Evolutionary conservation across 2,797 vertebrate genomes (phyloP).

Genomic region (Pampus argenteus): DNA sequence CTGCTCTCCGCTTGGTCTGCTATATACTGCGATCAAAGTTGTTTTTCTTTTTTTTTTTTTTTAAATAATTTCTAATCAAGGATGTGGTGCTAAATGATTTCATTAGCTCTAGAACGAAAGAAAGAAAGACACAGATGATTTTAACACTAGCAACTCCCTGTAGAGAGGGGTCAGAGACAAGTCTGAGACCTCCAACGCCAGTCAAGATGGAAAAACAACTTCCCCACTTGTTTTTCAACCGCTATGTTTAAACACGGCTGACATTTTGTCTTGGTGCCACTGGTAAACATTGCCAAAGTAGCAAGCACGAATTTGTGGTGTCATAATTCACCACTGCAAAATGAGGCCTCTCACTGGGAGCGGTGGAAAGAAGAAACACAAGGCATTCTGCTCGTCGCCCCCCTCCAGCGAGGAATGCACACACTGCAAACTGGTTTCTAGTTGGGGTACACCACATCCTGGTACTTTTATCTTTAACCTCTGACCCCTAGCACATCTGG

Average conservation of each 20-base stretch:
- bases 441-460: constrained; percentile 89
- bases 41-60: too few species aligned
- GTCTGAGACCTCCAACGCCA: constrained; percentile 61
- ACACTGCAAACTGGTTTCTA: constrained; percentile 85
- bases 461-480: constrained; percentile 97
- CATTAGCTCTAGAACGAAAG: constrained; percentile 45
- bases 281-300: constrained; percentile 84
- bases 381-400: constrained; percentile 85
- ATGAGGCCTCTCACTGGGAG: constrained; percentile 89
- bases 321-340: constrained; percentile 88
- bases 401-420: constrained; percentile 90
- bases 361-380: constrained; percentile 86
- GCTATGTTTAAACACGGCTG: constrained; percentile 82
- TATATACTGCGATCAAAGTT: constrained; percentile 27
- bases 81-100: constrained; percentile 50
- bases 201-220: constrained; percentile 74
- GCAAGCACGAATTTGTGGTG: constrained; percentile 82
- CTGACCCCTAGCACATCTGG: constrained; percentile 95
- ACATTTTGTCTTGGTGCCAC: constrained; percentile 79
- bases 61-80: constrained; percentile 56
- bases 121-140: constrained; percentile 63
- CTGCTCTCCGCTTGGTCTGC: constrained; percentile 43
- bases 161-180: constrained; percentile 42
- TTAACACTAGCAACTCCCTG: constrained; percentile 50
- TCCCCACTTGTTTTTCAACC: constrained; percentile 73